Percentiles rank a stretch among this genome's conserved stretches.
phyloP scores from a whole-genome alignment of 2,797 vertebrate species.

The Poeciliopsis gracilis region DNA sequence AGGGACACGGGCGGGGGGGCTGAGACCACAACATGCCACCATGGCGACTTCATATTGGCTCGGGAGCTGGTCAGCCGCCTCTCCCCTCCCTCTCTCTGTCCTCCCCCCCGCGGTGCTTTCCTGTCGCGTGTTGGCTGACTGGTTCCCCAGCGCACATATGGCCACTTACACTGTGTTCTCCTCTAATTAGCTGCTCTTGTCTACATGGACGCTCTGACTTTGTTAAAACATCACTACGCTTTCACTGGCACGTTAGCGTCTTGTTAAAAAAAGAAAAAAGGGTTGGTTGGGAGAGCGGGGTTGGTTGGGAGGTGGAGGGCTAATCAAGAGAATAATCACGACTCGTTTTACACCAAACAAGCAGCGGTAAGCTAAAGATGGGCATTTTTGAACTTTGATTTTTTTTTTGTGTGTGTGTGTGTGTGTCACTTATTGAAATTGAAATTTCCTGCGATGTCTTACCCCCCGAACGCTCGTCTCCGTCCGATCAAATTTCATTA shows the following conservation, averaged over 20 bases:
- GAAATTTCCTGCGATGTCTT: conserved; percentile 22
- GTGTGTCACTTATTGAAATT: conserved; percentile 46
- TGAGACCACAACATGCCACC: conserved; percentile 77
- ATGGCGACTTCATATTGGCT: conserved; percentile 67
- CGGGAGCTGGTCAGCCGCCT: conserved; percentile 63
- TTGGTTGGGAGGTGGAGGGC: not conserved
- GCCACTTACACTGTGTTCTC: conserved; percentile 79
- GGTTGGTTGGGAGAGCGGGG: not conserved
- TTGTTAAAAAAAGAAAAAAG: conserved; percentile 7
- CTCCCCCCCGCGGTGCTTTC: conserved; percentile 63
- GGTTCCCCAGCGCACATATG: conserved; percentile 75
- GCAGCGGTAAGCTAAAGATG: conserved; percentile 51
- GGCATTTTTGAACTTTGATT: conserved; percentile 30
- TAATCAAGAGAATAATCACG: conserved; percentile 46
- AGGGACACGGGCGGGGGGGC: conserved; percentile 68
- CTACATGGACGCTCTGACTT: conserved; percentile 55
- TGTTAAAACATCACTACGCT: conserved; percentile 59
- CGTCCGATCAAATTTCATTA: conserved; percentile 55
- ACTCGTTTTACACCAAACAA: conserved; percentile 50
- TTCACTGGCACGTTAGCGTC: conserved; percentile 51
- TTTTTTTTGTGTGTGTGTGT: too few species aligned
- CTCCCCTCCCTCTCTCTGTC: conserved; percentile 36
- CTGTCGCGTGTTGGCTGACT: conserved; percentile 75
- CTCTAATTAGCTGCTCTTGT: conserved; percentile 78
- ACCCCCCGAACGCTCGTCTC: conserved; percentile 14